A percentile compares a stretch with the other conserved stretches of the same genome.
phyloP scores from a whole-genome alignment of 2,797 vertebrate genomes.

The Catostomus latipinnis region DNA sequence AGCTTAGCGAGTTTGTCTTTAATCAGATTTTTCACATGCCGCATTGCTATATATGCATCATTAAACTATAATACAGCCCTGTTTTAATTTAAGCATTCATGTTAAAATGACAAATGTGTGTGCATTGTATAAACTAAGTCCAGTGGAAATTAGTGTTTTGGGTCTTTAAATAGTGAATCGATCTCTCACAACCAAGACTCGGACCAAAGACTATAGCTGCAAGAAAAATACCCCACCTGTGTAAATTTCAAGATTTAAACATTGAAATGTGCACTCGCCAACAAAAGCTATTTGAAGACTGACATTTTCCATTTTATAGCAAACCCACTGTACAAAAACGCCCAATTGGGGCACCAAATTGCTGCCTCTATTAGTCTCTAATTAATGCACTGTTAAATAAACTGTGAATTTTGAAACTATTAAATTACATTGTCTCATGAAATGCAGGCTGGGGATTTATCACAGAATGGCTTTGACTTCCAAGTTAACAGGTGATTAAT shows the following conservation, averaged over 20 bases:
- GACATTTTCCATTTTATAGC: not conserved
- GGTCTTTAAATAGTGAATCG: not conserved
- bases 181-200: not conserved
- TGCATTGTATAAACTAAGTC: slow-evolving; percentile 1
- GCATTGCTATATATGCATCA: slow-evolving; percentile 9
- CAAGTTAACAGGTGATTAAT: slow-evolving; percentile 63
- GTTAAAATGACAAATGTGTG: slow-evolving; percentile 21
- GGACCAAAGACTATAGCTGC: not conserved
- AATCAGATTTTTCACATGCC: slow-evolving; percentile 8
- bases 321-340: not conserved
- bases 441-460: slow-evolving; percentile 63
- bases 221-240: slow-evolving; percentile 4
- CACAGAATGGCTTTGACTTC: slow-evolving; percentile 60
- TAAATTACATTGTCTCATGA: slow-evolving; percentile 57
- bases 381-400: slow-evolving; percentile 58
- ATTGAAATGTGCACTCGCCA: not conserved
- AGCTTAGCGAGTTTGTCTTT: not conserved
- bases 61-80: slow-evolving; percentile 28
- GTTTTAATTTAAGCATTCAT: slow-evolving; percentile 14
- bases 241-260: not conserved
- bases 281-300: not conserved
- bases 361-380: slow-evolving; percentile 39
- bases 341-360: slow-evolving; percentile 35
- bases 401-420: slow-evolving; percentile 63
- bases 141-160: not conserved